Base-by-base conservation (phyloP, 35 echinoderm and acorn worm genomes). In the Patiria miniata region DNA sequence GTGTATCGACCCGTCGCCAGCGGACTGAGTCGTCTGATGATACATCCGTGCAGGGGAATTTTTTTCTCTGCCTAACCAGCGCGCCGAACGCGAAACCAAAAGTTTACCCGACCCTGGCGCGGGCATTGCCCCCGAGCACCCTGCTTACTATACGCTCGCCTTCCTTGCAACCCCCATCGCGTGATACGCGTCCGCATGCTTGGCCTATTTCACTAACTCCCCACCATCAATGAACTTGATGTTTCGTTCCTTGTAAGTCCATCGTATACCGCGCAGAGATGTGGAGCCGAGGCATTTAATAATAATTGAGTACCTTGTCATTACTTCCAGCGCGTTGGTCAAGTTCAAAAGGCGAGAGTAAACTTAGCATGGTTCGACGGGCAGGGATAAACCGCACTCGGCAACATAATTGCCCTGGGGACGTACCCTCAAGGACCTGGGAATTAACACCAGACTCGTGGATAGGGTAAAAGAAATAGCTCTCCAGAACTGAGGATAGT, bases 321-420 rank as follows among this genome's bases (percentile, higher is more conserved):
- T 73, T 73, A 73, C 65, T 73, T 30, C 65, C 26, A 73, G 26
- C 65, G 7, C 65, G 29, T 73, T 73, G 65, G 65, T 73, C 65
- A 73, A 73, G 65, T 73, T 73, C 65, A 73, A 73, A 73, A 34
- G 65, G 65, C 34, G 65, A 26, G 65, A 32, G 65, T 73, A 73
- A 73, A 73, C 65, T 73, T 73, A 34, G 23, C 65, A 73, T 30
- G 65, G 26, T 8, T 26, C 65, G 29, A 23, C 65, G 29, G 10
- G 65, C 65, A 28, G 23, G 23, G 65, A 73, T 34, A 36, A n/a
- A 22, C 26, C 26, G 65, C 14, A 26, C 26, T 2, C 8, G 61
- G 22, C 8, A 36, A 10, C 65, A 16, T n/a, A n/a, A n/a, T 73
- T 34, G 65, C 65, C 65, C 26, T 2, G 3, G 16, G 65, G 65